Evolutionary conservation across 2,888 invertebrate genomes (phyloP).

Genomic region (Tetheella fluctuosa): DNA sequence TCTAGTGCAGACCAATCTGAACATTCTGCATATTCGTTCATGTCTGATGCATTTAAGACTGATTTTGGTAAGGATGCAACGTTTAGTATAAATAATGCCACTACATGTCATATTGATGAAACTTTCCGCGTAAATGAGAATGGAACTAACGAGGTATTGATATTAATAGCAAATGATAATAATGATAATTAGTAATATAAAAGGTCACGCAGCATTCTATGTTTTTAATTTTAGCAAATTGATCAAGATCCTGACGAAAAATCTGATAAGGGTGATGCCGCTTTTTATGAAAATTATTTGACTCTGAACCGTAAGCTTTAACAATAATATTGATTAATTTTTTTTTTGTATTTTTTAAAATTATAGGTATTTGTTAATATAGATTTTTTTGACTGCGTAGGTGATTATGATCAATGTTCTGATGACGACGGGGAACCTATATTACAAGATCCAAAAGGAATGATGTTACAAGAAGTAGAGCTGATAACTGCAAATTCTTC

Average conservation of each 20-base stretch:
- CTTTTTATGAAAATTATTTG: slow-evolving; percentile 59
- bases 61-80: slow-evolving; percentile 47
- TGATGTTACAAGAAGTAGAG: slow-evolving; percentile 70
- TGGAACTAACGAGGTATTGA: slow-evolving; percentile 3
- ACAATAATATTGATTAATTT: too few relatives aligned
- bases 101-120: slow-evolving; percentile 21
- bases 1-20: slow-evolving; percentile 32
- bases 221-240: slow-evolving; percentile 27
- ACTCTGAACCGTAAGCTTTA: slow-evolving; percentile 67
- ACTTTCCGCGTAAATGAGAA: background rate
- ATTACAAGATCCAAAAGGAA: slow-evolving; percentile 64
- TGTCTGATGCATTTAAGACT: slow-evolving; percentile 49
- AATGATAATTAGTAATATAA: background rate
- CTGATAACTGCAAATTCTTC: slow-evolving; percentile 56
- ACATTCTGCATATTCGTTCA: slow-evolving; percentile 58
- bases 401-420: slow-evolving; percentile 72
- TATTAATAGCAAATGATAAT: background rate
- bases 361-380: background rate
- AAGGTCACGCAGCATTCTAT: background rate
- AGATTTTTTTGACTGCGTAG: slow-evolving; percentile 34
- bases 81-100: slow-evolving; percentile 48
- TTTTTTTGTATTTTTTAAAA: too few relatives aligned
- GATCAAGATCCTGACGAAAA: slow-evolving; percentile 19
- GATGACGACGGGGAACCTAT: slow-evolving; percentile 64
- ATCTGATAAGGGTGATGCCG: slow-evolving; percentile 38